Evolutionary conservation across 2,113 vertebrate genomes (phyloP).

Genomic region (Hippocampus mohnikei): DNA sequence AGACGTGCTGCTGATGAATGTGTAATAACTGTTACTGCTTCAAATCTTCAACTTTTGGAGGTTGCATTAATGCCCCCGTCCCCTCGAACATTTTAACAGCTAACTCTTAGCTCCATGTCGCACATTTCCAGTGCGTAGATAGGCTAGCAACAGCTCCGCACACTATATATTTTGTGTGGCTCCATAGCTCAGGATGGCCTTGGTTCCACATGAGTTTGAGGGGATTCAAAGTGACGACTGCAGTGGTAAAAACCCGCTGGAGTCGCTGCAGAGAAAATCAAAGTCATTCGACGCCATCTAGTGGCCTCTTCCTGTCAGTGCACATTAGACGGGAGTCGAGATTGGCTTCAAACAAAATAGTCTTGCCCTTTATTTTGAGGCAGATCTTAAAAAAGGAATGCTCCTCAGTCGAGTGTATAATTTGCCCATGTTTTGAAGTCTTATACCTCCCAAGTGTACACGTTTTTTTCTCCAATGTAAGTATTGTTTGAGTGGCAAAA

Average conservation of each 20-base stretch:
- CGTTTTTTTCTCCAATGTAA: not conserved
- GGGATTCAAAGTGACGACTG: slow-evolving; percentile 16
- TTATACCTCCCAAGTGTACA: no score
- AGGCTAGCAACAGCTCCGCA: slow-evolving; percentile 12
- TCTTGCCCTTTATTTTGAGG: not conserved
- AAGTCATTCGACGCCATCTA: slow-evolving; percentile 48
- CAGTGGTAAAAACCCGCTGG: slow-evolving; percentile 21
- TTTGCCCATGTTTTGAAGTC: not conserved
- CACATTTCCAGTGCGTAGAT: slow-evolving; percentile 4
- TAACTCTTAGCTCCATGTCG: not conserved
- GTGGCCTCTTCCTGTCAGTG: slow-evolving; percentile 28
- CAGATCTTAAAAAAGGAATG: not conserved
- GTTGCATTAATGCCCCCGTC: not conserved
- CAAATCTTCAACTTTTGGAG: slow-evolving; percentile 4
- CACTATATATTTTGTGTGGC: not conserved
- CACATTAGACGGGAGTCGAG: not conserved
- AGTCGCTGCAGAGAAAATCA: slow-evolving; percentile 32
- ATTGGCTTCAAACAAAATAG: not conserved
- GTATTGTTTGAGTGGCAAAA: not conserved
- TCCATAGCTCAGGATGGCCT: not conserved
- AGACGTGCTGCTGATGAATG: not conserved
- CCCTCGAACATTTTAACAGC: not conserved
- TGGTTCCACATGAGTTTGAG: slow-evolving; percentile 9
- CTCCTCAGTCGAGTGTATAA: not conserved
- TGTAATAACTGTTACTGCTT: not conserved